Conservation (phyloP, 2,888 invertebrate genomes). For the Scelioninae gen. 2 region DNA sequence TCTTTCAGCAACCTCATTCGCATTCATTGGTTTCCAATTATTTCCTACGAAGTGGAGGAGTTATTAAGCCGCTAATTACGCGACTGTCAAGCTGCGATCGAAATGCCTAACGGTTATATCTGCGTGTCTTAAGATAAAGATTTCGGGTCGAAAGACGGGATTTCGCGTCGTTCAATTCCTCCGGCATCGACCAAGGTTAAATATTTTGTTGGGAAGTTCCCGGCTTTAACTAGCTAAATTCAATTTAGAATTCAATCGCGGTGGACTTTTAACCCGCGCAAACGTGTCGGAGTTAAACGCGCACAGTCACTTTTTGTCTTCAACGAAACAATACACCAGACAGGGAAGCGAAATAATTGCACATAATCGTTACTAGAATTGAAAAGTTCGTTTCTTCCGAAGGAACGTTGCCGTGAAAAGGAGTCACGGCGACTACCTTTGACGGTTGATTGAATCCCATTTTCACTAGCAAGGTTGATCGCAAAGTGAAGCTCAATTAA, state of each 20-base stretch:
- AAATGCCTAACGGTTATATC: slow-evolving; percentile 34
- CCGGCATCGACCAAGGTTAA: neutral
- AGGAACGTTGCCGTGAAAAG: slow-evolving; percentile 4
- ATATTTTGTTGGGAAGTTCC: neutral
- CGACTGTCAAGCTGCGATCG: slow-evolving; percentile 48
- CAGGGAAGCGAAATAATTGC: slow-evolving; percentile 9
- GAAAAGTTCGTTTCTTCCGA: slow-evolving; percentile 20
- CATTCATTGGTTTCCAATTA: slow-evolving; percentile 73
- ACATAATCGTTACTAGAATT: slow-evolving; percentile 16
- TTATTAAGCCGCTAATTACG: slow-evolving; percentile 72
- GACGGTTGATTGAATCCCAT: slow-evolving; percentile 26
- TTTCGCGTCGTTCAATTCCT: slow-evolving; percentile 1
- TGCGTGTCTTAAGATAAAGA: slow-evolving; percentile 25
- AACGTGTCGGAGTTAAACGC: too few species aligned
- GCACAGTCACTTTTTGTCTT: too few species aligned
- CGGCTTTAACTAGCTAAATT: too few species aligned
- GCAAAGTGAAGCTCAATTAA: slow-evolving; percentile 53
- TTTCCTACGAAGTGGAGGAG: slow-evolving; percentile 69
- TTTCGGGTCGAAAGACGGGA: neutral
- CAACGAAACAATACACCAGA: neutral
- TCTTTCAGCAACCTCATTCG: slow-evolving; percentile 68
- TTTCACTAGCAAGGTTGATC: slow-evolving; percentile 26
- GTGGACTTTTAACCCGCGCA: too few species aligned
- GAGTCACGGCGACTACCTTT: slow-evolving; percentile 29
- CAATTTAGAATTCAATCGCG: too few species aligned